phyloP scores from a whole-genome alignment of 2,113 vertebrate genomes.

The Tauraco erythrolophus region DNA sequence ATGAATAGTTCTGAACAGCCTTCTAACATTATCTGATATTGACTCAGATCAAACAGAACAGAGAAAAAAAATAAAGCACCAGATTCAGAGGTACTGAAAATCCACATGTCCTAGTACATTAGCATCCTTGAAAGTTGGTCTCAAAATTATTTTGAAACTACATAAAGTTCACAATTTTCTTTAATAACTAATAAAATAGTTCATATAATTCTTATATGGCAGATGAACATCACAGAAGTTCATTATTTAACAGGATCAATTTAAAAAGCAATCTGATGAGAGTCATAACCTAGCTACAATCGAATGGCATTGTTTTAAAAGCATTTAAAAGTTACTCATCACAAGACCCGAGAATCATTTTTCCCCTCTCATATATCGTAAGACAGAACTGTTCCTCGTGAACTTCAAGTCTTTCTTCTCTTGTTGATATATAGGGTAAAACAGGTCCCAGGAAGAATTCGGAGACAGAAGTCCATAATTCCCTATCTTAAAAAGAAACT shows the following conservation, averaged over 20 bases:
- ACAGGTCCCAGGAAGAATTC: not conserved
- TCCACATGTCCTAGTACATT: not conserved
- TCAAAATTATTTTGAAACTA: not conserved
- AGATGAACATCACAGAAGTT: not conserved
- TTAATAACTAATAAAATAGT: not conserved
- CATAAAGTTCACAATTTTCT: not conserved
- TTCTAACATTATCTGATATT: not conserved
- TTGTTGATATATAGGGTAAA: not conserved
- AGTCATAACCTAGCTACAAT: not conserved
- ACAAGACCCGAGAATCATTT: not conserved
- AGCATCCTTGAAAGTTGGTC: not conserved
- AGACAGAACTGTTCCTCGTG: not conserved
- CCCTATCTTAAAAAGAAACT: not conserved
- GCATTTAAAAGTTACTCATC: not conserved
- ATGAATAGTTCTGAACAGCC: not conserved
- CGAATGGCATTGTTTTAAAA: not conserved
- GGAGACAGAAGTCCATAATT: not conserved
- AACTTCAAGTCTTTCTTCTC: not conserved
- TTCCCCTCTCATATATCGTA: fast-evolving
- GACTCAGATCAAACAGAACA: not conserved
- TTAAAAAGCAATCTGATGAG: not conserved
- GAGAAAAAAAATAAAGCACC: not conserved
- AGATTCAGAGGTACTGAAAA: not conserved
- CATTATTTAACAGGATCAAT: not conserved
- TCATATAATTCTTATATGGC: not conserved